Percentiles rank a stretch among this genome's conserved stretches.
These are phyloP conservation scores for Noctua comes DNA, from an alignment of 2,888 invertebrate genomes.

Conservation along the genomic window DNA sequence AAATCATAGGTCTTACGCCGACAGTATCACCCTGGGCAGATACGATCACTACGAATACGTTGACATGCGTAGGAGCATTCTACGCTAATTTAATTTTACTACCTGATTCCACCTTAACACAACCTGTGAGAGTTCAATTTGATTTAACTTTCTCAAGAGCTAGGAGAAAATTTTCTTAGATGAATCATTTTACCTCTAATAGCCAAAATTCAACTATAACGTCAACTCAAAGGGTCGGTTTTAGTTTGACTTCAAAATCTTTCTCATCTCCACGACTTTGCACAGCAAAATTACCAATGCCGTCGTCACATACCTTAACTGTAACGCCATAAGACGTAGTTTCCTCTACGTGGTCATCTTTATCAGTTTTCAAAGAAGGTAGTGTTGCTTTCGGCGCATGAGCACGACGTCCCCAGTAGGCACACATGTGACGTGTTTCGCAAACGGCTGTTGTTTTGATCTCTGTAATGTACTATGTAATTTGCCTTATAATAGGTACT, in stretches of 20 bases:
- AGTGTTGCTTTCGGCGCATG: conserved; percentile 67
- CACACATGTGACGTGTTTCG: conserved; percentile 77
- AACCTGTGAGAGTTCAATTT: conserved; percentile 15
- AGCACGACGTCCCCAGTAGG: conserved; percentile 74
- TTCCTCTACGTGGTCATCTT: not conserved
- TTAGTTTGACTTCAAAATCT: not conserved
- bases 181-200: conserved; percentile 32
- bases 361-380: conserved; percentile 38
- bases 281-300: conserved; percentile 12
- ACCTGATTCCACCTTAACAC: conserved; percentile 31
- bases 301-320: conserved; percentile 2
- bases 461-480: conserved; percentile 71
- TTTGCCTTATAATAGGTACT: conserved; percentile 64
- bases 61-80: conserved; percentile 84
- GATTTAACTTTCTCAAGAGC: conserved; percentile 1
- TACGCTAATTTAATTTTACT: conserved; percentile 38
- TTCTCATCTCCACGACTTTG: conserved; percentile 15
- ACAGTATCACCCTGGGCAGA: conserved; percentile 79
- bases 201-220: not conserved
- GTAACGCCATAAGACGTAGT: not conserved
- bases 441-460: conserved; percentile 76
- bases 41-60: conserved; percentile 80
- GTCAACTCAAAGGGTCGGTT: no score
- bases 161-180: conserved; percentile 48
- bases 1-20: conserved; percentile 74